Base-by-base conservation (phyloP, 2,888 invertebrate genomes). In the Emmelina monodactyla region DNA sequence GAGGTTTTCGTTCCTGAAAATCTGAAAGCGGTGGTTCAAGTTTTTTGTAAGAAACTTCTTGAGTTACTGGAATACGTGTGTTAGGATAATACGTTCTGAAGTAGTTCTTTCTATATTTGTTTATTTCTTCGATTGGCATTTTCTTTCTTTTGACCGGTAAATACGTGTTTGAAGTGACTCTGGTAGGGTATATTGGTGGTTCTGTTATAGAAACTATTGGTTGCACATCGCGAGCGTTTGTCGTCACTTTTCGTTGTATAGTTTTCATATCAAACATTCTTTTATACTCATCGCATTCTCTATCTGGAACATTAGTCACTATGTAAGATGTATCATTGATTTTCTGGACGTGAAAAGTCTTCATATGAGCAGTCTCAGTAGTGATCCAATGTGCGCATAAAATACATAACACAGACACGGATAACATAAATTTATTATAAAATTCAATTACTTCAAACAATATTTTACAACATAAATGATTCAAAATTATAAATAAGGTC, bases 271-370 rank as follows among this genome's bases (percentile, higher is more conserved):
- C 28, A 22, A 39, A 25, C 36, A 32, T 34, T 14, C 28, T 32
- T 9, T 14, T 33, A 32, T 40, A 37, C 33, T 45, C 46, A 15
- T 49, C 50, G 35, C 52, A 50, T 16, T 65, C 59, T 13, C 49
- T 42, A 33, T 68, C 66, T 28, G 68, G 62, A 13, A 62, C 44
- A 38, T 51, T 59, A 3, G 65, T 72, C 2, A 78, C 72, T 32
- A 78, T 44, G 38, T 63, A 76, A 1, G 65, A 52, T 0, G 69
- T 55, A 19, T 64, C 60, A 47, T 75, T 73, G 11, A 78, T 42
- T 10, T 65, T 62, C 11, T 52, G 58, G 7, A 78, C 71, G 56
- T 68, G 61, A 41, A 65, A 78, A 2, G 71, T 71, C 49, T 63
- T 66, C 1, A 64, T 53, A 43, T 62, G 51, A 37, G 56, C 49